phyloP scores from a whole-genome alignment of 53 echinoderm and acorn worm genomes.

The Antedon mediterranea region DNA sequence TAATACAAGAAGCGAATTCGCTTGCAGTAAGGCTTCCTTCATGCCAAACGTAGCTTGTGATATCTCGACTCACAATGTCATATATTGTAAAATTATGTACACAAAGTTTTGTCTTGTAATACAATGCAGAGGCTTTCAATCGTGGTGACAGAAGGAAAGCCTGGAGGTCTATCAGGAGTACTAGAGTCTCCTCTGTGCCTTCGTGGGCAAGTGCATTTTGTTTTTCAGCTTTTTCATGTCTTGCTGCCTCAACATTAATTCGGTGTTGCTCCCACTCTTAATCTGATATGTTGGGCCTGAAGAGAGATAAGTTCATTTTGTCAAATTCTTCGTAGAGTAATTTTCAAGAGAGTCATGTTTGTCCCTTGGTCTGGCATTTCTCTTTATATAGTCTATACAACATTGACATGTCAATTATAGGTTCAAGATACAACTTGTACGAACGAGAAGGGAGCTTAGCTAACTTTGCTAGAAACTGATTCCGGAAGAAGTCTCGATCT shows the following conservation, averaged over 20 bases:
- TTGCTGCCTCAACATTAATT: constrained; percentile 11
- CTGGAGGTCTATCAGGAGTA: constrained; percentile 24
- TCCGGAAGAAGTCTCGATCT: constrained; percentile 7
- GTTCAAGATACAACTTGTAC: constrained; percentile 8
- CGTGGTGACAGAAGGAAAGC: constrained; percentile 29
- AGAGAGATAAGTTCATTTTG: constrained; percentile 15
- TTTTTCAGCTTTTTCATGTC: constrained; percentile 16
- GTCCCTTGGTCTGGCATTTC: constrained; percentile 8
- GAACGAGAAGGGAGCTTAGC: constrained; percentile 23
- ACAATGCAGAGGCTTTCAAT: constrained; percentile 21
- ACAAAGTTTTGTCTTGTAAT: neutral
- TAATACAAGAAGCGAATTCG: constrained; percentile 22
- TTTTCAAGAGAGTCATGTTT: constrained; percentile 14
- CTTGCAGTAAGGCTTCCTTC: constrained; percentile 19
- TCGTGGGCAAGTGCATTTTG: constrained; percentile 4
- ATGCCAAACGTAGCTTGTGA: constrained; percentile 15
- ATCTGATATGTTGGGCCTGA: constrained; percentile 5
- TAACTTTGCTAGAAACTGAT: constrained; percentile 15
- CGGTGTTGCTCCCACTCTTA: constrained; percentile 15
- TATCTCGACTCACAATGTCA: constrained; percentile 16
- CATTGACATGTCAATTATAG: neutral
- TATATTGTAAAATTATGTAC: constrained; percentile 13
- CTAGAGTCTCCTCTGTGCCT: constrained; percentile 17
- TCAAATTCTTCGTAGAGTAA: constrained; percentile 11
- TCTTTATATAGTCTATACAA: constrained; percentile 7